A percentile compares a stretch with the other conserved stretches of the same genome.
Evolutionary conservation across 2,113 vertebrate genomes (phyloP).

Genomic region (Tetrax tetrax): DNA sequence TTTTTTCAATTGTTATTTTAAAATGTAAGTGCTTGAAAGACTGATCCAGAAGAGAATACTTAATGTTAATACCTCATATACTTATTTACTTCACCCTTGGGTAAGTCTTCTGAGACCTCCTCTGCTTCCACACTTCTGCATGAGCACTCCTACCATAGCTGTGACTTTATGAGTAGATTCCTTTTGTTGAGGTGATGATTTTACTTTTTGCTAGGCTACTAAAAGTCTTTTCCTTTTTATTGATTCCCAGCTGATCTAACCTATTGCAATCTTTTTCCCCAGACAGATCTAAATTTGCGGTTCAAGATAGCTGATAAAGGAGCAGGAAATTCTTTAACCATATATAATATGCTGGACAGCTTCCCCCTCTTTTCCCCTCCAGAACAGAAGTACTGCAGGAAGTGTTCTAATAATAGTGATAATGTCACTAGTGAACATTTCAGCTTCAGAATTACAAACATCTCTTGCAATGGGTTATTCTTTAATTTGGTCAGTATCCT

Average conservation of each 20-base stretch:
- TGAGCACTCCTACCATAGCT: not conserved
- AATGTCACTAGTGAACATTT: not conserved
- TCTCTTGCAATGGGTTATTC: conserved; percentile 3
- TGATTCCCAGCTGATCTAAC: not conserved
- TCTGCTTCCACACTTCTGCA: not conserved
- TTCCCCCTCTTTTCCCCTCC: not conserved
- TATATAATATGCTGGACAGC: not conserved
- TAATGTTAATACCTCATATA: not conserved
- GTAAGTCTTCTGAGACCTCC: not conserved
- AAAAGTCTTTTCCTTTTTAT: not conserved
- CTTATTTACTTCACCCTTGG: not conserved
- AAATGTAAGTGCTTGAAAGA: not conserved
- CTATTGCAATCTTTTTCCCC: not conserved
- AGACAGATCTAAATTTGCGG: conserved; percentile 4
- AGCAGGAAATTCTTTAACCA: not conserved
- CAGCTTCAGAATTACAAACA: conserved; percentile 3
- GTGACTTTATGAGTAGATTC: not conserved
- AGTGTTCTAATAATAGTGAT: not conserved
- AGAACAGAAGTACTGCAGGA: conserved; percentile 20
- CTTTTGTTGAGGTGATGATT: not conserved
- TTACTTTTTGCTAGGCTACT: not conserved
- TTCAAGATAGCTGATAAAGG: conserved; percentile 1
- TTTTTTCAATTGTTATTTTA: not conserved
- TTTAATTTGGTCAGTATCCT: not conserved
- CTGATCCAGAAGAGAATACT: not conserved